Evolutionary conservation across 2,113 vertebrate genomes (phyloP).

Genomic region (Channa maculata): DNA sequence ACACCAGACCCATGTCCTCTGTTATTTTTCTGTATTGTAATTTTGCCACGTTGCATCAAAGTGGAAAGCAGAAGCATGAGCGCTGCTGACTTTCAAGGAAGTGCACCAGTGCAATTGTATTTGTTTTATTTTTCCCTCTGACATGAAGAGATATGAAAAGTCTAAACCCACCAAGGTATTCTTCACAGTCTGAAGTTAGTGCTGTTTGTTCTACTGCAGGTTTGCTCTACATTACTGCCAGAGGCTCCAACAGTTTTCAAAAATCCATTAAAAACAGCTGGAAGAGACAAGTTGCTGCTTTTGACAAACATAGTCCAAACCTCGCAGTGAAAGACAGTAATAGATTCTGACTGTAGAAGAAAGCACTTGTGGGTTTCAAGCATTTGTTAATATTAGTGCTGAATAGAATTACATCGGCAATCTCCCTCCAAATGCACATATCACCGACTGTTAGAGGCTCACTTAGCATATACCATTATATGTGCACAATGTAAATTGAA

Average conservation of each 20-base stretch:
- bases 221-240: slow-evolving; percentile 45
- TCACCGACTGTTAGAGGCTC: slow-evolving; percentile 13
- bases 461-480: neutral
- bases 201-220: slow-evolving; percentile 46
- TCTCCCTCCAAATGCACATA: slow-evolving; percentile 17
- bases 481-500: neutral
- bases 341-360: slow-evolving; percentile 16
- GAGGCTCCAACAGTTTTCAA: slow-evolving; percentile 38
- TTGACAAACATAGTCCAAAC: slow-evolving; percentile 40
- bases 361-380: slow-evolving; percentile 10
- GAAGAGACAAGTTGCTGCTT: slow-evolving; percentile 48
- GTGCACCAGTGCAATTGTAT: slow-evolving; percentile 14
- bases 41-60: slow-evolving; percentile 37
- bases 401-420: slow-evolving; percentile 18
- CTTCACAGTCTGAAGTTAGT: slow-evolving; percentile 31
- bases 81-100: slow-evolving; percentile 22
- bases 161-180: slow-evolving; percentile 40
- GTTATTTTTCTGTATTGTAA: slow-evolving; percentile 17
- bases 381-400: slow-evolving; percentile 12
- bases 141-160: slow-evolving; percentile 48
- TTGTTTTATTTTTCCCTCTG: slow-evolving; percentile 14
- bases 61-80: slow-evolving; percentile 3
- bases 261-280: slow-evolving; percentile 60
- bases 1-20: slow-evolving; percentile 19
- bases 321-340: slow-evolving; percentile 36